Evolutionary conservation across 2,888 invertebrate genomes (phyloP), one percentile per base, ranked within the genome.

Genomic region (Erebia palarica): DNA sequence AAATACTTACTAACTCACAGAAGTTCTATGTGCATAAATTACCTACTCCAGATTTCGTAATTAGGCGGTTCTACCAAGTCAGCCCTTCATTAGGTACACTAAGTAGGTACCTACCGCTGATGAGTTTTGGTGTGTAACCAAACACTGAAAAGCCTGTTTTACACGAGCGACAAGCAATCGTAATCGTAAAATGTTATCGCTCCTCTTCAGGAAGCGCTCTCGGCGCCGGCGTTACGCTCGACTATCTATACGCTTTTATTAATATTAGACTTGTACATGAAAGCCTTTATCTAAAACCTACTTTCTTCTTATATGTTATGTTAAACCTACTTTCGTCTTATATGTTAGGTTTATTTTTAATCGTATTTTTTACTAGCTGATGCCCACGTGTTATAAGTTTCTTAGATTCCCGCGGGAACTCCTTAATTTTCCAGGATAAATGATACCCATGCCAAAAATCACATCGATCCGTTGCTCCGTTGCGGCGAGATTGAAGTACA

Each of bases 131-230:
- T 5, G 58, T 42, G 21, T 42, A 60, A 65, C 53, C 36, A 65
- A 60, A 69, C 65, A 51, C 76, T 72, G 77, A 77, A 78, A 78
- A 78, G 73, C 73, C 70, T 73, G 77, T 75, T 76, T 74, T 74
- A 77, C 78, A 77, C 74, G 74, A 77, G 66, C 71, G 76, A 77
- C 72, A 76, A 75, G 74, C 75, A 77, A 76, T 78, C 71, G 74
- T 69, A 72, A 74, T 77, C 79, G 77, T 80, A 80, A 80, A 80
- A 80, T 77, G 77, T 79, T 79, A 80, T 79, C 78, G 77, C 66
- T 68, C 72, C 73, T 65, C 74, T 74, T 79, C 80, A 78, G 80
- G 80, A 80, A 80, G 75, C 71, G 74, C 68, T 74, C 70, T 73
- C 71, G 77, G 78, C 79, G 78, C 78, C 76, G 71, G 70, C 74